Evolutionary conservation across 1,140 invertebrate species (phyloP), one percentile per base, ranked within the genome.

Genomic region (Sinella curviseta): DNA sequence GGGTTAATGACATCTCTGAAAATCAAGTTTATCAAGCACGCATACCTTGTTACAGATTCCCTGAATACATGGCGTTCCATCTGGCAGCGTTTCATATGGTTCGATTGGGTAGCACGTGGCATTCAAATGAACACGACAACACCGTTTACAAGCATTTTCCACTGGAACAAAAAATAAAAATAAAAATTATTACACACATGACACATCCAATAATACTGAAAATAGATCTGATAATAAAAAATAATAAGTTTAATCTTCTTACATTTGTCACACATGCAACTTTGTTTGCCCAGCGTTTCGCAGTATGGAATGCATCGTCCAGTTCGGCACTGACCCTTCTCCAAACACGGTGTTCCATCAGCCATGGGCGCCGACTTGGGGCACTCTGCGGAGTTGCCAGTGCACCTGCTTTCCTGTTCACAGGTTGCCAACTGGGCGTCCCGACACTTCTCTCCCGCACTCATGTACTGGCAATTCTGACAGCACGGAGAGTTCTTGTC

Each of bases 401-500:
- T 85, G 83, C 89, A 89, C 24, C 83, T 83, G 54, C 87, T 93
- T 87, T 96, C 93, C 86, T 95, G 92, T 87, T 97, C 94, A 86
- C 96, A 98, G 36, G 94, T 95, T 0, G 94, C 92, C 83, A 93
- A 92, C 85, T 95, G 94, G 0, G 94, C 94, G 83, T 95, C 94
- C 26, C 95, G 90, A 85, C 96, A 98, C 85, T 95, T 94, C 8
- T 93, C 83, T 8, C 86, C 87, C 16, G 79, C 88, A 78, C 91
- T 89, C 90, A 97, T 95, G 84, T 92, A 95, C 83, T 94, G 91
- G 85, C 96, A 98, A 82, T 93, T 92, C 86, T 94, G 92, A 85
- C 97, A 98, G 86, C 97, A 98, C 0, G 94, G 95, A 0, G 95
- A 96, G 86, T 98, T 98, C 85, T 95, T 95, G 86, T 98, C 96